Evolutionary conservation across 2,113 vertebrate species (phyloP).

Genomic region (Thinocorus orbignyianus): DNA sequence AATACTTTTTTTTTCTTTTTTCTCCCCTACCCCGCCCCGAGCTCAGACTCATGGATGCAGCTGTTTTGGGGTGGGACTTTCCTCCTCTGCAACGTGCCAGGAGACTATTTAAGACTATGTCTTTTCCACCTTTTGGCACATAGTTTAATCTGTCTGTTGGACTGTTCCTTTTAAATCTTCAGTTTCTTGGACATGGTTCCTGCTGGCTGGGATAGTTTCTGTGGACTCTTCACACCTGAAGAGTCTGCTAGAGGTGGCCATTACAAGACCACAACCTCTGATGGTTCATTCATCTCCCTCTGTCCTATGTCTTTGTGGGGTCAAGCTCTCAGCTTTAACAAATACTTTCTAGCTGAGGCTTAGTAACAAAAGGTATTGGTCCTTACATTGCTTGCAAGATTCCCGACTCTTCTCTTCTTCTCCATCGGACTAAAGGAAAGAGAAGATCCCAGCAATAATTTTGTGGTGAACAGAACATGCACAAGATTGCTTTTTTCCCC

Average conservation of each 20-base stretch:
- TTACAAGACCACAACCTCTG: neutral
- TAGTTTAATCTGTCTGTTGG: neutral
- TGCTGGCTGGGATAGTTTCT: neutral
- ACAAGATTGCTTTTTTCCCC: neutral
- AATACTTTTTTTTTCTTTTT: neutral
- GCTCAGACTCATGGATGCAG: neutral
- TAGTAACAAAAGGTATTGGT: neutral
- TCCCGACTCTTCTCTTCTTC: neutral
- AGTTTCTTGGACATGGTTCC: neutral
- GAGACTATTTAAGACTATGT: neutral
- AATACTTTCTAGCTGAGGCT: neutral
- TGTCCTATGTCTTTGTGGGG: neutral
- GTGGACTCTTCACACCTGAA: neutral
- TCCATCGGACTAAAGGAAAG: neutral
- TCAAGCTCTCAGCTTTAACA: neutral
- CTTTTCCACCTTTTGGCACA: neutral
- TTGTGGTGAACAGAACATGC: neutral
- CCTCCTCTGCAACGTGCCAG: neutral
- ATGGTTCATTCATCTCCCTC: neutral
- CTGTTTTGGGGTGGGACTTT: neutral
- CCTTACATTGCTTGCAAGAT: neutral
- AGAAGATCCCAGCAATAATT: neutral
- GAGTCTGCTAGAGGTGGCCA: neutral
- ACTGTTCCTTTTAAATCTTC: neutral
- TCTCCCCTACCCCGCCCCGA: neutral